Percentiles rank a stretch among this genome's conserved stretches.
phyloP scores from a whole-genome alignment of 2,797 vertebrate species.

The Sitta carolinensis region DNA sequence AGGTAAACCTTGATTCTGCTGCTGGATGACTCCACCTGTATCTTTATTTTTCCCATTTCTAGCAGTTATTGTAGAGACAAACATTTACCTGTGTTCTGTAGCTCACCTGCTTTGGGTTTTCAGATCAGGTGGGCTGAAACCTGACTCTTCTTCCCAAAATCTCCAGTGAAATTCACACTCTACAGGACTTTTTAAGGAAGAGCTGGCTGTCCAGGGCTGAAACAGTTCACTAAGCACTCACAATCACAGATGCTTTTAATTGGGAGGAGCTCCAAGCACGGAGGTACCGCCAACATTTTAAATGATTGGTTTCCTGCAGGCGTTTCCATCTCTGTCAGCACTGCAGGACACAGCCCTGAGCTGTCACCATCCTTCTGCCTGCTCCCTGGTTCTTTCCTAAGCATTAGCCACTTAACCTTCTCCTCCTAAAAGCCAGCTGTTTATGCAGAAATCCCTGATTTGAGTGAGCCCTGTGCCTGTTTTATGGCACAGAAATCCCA shows the following conservation, averaged over 20 bases:
- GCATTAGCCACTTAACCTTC: not conserved
- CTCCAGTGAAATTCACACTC: not conserved
- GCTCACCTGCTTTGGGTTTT: not conserved
- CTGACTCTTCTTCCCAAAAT: not conserved
- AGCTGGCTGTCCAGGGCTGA: not conserved
- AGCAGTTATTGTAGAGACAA: not conserved
- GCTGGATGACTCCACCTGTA: not conserved
- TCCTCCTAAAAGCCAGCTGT: not conserved
- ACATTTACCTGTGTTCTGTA: not conserved
- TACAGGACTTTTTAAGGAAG: not conserved
- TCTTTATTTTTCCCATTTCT: not conserved
- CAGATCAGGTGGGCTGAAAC: not conserved
- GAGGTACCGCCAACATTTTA: not conserved
- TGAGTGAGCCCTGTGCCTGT: fast-evolving
- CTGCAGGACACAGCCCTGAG: not conserved
- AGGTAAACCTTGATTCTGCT: not conserved
- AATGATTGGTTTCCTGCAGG: not conserved
- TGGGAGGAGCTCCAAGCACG: not conserved
- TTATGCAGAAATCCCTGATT: too few relatives aligned
- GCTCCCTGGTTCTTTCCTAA: not conserved
- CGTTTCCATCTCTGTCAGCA: not conserved
- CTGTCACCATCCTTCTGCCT: not conserved
- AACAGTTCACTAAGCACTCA: not conserved
- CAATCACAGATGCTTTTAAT: conserved; percentile 6
- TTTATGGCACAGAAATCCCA: not conserved